These are phyloP conservation scores for Drosophila malerkotliana DNA, from an alignment of 1,140 invertebrate species.

Conservation along the genomic window DNA sequence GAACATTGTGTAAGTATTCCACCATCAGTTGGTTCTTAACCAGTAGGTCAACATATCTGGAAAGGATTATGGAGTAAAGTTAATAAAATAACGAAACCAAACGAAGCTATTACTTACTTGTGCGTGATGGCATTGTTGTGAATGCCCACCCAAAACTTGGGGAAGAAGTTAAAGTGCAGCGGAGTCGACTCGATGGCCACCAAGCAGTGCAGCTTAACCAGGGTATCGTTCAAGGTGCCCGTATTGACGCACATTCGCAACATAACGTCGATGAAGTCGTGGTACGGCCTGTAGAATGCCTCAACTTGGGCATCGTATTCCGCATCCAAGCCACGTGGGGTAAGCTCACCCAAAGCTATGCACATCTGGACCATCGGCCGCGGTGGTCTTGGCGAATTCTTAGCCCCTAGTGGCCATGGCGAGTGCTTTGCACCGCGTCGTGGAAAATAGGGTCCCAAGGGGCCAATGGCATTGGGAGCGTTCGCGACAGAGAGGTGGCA, in stretches of 20 bases:
- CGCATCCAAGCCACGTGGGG: constrained; percentile 88
- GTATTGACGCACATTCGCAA: constrained; percentile 91
- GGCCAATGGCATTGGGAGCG: constrained; percentile 87
- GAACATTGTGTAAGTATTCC: constrained; percentile 79
- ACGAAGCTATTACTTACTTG: constrained; percentile 66
- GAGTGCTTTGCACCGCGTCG: constrained; percentile 73
- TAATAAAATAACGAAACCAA: neutral
- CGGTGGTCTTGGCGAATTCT: constrained; percentile 86
- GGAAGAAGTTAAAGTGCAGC: constrained; percentile 82
- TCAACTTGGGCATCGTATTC: constrained; percentile 91
- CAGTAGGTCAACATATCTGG: constrained; percentile 77
- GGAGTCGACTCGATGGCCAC: constrained; percentile 82
- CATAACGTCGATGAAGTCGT: constrained; percentile 93
- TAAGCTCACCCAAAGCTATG: constrained; percentile 88
- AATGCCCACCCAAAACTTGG: constrained; percentile 84
- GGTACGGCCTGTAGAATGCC: constrained; percentile 92
- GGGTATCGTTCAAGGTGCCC: constrained; percentile 78
- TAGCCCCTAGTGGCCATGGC: constrained; percentile 70
- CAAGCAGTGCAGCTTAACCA: constrained; percentile 79
- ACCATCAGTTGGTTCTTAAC: constrained; percentile 73
- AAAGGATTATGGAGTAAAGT: neutral
- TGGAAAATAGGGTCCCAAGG: constrained; percentile 81
- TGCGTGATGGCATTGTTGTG: constrained; percentile 81
- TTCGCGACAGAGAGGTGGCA: constrained; percentile 93
- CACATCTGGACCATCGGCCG: constrained; percentile 95